A percentile compares a stretch with the other conserved stretches of the same genome.
Evolutionary conservation across 1,140 invertebrate species (phyloP).

Genomic region (Brachionus rubens): DNA sequence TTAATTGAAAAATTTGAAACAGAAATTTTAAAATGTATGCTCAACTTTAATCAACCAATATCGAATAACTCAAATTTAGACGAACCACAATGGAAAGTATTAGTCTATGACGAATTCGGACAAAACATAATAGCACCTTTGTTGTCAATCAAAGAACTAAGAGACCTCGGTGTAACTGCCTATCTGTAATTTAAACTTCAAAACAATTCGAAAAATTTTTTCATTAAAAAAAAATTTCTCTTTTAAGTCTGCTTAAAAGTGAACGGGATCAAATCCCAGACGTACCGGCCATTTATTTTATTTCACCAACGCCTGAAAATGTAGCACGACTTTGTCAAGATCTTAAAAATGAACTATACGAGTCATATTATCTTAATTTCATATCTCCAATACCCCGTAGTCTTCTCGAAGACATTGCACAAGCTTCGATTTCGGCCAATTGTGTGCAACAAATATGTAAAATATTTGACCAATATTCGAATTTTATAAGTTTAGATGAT

Average conservation of each 20-base stretch:
- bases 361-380: slow-evolving; percentile 94
- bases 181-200: slow-evolving; percentile 73
- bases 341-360: slow-evolving; percentile 66
- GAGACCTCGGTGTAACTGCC: slow-evolving; percentile 91
- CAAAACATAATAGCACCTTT: slow-evolving; percentile 98
- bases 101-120: slow-evolving; percentile 90
- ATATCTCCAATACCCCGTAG: slow-evolving; percentile 90
- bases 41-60: slow-evolving; percentile 31
- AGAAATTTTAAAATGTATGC: slow-evolving; percentile 43
- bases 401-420: slow-evolving; percentile 90
- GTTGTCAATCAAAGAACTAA: slow-evolving; percentile 87
- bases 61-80: background rate
- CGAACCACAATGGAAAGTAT: slow-evolving; percentile 61
- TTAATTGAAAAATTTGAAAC: background rate
- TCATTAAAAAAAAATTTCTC: no score
- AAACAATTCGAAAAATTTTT: slow-evolving; percentile 40
- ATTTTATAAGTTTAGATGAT: slow-evolving; percentile 84
- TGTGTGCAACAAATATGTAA: slow-evolving; percentile 82
- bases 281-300: slow-evolving; percentile 97
- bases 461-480: slow-evolving; percentile 59
- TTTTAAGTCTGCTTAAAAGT: slow-evolving; percentile 71
- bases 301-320: slow-evolving; percentile 94
- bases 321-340: slow-evolving; percentile 87
- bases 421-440: slow-evolving; percentile 76
- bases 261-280: slow-evolving; percentile 93